Evolutionary conservation across 2,113 vertebrate genomes (phyloP), one percentile per base, ranked within the genome.

Genomic region (Uria lomvia): DNA sequence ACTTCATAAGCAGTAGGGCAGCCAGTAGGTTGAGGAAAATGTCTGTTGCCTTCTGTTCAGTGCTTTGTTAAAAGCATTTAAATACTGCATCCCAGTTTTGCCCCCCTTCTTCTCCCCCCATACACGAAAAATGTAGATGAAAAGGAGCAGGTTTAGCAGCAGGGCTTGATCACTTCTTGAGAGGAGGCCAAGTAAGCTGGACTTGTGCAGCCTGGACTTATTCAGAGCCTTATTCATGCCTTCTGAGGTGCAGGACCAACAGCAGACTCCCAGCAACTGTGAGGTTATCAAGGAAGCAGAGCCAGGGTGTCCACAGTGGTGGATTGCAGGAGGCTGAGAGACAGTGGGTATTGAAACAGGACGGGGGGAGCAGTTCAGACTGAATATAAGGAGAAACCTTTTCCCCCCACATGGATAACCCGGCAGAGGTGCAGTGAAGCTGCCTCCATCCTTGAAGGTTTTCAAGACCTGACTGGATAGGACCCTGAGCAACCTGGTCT

Each of bases 91-190:
- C 11, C 5, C 7, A 4, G 21, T 78, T 76, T 81, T 65, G 9
- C 3, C 7, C 8, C 22, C 1, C 15, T 53, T 58, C 22, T 80
- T 17, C 5, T 73, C 19, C 21, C 2, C 5, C 5, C 8, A 0
- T 56, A 27, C 12, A 59, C 36, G 32, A 88, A 86, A 82, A 75
- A 40, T 12, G 4, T 43, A 12, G 34, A 15, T 71, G 34, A 23
- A 62, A 81, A 90, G 30, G 8, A 85, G 34, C 36, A 74, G 10
- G 9, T 59, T 72, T 65, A 85, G 50, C 42, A 77, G 45, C 5
- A 6, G 50, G 10, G 9, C n/a, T 83, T 43, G 22, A 68, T 53
- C 58, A 20, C 9, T 72, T 71, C 20, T 55, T 76, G 38, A 65
- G 38, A 68, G 53, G 56, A 83, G 12, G 16, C 43, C 47, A 19